Evolutionary conservation across 2,888 invertebrate species (phyloP).

Genomic region (Plebejus anna): DNA sequence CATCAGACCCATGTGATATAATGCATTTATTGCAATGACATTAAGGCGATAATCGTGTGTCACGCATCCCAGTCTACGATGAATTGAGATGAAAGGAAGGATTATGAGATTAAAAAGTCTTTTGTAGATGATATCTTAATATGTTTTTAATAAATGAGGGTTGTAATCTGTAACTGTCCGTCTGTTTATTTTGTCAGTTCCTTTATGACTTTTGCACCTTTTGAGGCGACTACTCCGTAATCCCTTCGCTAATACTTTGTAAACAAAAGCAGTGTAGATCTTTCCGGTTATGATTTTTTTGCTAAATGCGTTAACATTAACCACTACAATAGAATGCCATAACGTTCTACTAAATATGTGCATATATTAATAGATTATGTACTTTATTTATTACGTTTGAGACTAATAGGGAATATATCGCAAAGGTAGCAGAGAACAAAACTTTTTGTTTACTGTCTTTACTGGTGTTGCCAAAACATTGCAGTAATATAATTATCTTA

Average conservation of each 20-base stretch:
- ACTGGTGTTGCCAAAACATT: too few relatives aligned
- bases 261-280: conserved; percentile 2
- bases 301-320: background rate
- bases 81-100: conserved; percentile 55
- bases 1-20: conserved; percentile 31
- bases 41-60: conserved; percentile 42
- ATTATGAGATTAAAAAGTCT: conserved; percentile 63
- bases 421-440: too few relatives aligned
- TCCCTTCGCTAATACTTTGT: background rate
- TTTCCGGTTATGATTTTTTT: conserved; percentile 7
- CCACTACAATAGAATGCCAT: background rate
- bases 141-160: conserved; percentile 69
- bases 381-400: background rate
- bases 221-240: conserved; percentile 50
- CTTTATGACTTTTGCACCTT: conserved; percentile 67
- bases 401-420: too few relatives aligned
- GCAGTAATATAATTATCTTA: too few relatives aligned
- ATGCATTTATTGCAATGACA: conserved; percentile 33
- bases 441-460: too few relatives aligned
- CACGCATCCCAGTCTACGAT: conserved; percentile 41
- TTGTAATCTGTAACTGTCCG: conserved; percentile 77
- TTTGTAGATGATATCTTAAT: conserved; percentile 77
- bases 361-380: background rate
- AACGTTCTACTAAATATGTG: background rate
- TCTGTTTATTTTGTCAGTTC: conserved; percentile 53